Percentiles rank a stretch among this genome's conserved stretches.
These are phyloP conservation scores for Lasioglossum baleicum DNA, from an alignment of 1,140 invertebrate genomes.

Conservation along the genomic window DNA sequence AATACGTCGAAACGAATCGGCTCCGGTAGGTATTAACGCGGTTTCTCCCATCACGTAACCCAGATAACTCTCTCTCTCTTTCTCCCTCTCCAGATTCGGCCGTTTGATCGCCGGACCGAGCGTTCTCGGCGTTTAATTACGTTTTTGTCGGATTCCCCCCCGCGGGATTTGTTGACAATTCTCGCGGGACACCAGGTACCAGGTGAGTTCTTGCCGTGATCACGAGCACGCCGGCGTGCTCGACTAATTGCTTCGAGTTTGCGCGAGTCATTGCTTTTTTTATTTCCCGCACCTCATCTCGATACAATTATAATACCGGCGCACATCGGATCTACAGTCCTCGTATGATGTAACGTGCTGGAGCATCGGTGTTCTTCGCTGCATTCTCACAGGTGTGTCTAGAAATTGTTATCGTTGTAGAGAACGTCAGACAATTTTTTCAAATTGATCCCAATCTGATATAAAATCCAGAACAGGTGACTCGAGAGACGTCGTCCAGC, in stretches of 20 bases:
- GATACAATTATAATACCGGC: slow-evolving; percentile 8
- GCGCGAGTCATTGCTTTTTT: slow-evolving; percentile 4
- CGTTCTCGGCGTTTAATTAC: slow-evolving; percentile 30
- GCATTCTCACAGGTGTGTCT: too few species aligned
- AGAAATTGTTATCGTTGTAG: too few species aligned
- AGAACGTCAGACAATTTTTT: too few species aligned
- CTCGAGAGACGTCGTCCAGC: too few species aligned
- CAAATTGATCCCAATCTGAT: too few species aligned
- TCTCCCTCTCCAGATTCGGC: neutral
- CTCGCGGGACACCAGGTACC: neutral
- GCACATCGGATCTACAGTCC: neutral
- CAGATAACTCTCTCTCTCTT: neutral
- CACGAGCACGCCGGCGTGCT: neutral
- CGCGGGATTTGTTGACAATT: slow-evolving; percentile 29
- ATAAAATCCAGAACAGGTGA: too few species aligned
- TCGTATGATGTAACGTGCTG: too few species aligned
- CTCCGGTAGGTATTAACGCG: neutral
- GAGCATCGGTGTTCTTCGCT: too few species aligned
- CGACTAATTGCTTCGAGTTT: slow-evolving; percentile 30
- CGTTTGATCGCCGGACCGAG: slow-evolving; percentile 3
- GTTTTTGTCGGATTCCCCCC: slow-evolving; percentile 4
- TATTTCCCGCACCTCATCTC: too few species aligned
- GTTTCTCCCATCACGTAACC: slow-evolving; percentile 3
- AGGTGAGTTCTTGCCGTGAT: slow-evolving; percentile 17
- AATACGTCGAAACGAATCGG: neutral